A percentile compares a stretch with the other conserved stretches of the same genome.
phyloP scores from a whole-genome alignment of 2,797 vertebrate species.

The Sebastes vulpes region DNA sequence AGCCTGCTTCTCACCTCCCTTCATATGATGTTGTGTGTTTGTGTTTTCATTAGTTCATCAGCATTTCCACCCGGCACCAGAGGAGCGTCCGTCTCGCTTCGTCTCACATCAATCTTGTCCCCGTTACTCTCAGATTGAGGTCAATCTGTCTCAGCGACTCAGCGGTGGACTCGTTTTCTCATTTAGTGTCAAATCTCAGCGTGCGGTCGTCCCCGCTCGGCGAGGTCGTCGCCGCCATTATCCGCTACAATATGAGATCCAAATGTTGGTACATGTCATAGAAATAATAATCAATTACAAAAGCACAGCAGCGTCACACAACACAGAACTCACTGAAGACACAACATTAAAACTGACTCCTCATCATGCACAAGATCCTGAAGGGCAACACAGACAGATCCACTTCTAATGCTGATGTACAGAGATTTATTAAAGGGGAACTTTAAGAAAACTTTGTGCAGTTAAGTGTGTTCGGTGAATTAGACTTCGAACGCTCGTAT shows the following conservation, averaged over 20 bases:
- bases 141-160: neutral
- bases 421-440: too few relatives aligned
- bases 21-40: neutral
- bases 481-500: too few relatives aligned
- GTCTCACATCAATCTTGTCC: constrained; percentile 9
- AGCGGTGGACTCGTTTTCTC: constrained; percentile 12
- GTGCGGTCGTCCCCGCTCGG: accelerated
- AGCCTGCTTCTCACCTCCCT: neutral
- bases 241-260: neutral
- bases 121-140: constrained; percentile 14
- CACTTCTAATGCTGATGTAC: too few relatives aligned
- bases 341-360: too few relatives aligned
- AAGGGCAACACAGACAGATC: too few relatives aligned
- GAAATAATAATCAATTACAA: neutral
- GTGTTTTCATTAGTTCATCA: neutral
- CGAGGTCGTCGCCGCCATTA: neutral
- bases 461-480: too few relatives aligned
- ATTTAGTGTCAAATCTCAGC: constrained; percentile 6
- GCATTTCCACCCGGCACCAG: neutral
- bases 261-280: neutral
- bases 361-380: too few relatives aligned
- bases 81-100: neutral
- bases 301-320: neutral
- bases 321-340: too few relatives aligned
- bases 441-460: too few relatives aligned